These are phyloP conservation scores for Parthenolecanium corni DNA, from an alignment of 2,888 invertebrate genomes.

Conservation along the genomic window DNA sequence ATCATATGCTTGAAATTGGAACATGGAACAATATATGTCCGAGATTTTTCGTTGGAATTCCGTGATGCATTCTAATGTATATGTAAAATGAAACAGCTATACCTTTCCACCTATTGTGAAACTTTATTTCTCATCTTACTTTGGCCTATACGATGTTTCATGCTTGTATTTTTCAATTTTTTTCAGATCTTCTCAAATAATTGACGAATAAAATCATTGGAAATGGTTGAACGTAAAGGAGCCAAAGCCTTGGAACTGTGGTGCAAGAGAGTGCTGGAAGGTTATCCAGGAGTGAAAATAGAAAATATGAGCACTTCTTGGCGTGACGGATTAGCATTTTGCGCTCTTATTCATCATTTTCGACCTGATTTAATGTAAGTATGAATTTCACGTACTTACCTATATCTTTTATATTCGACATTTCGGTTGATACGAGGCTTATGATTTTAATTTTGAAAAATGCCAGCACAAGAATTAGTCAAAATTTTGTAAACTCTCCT, in stretches of 20 bases:
- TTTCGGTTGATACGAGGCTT: too few relatives aligned
- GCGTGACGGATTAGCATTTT: constrained; percentile 90
- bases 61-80: too few relatives aligned
- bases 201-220: not conserved
- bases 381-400: constrained; percentile 29
- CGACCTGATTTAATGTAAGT: constrained; percentile 93
- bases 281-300: constrained; percentile 79
- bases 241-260: constrained; percentile 85
- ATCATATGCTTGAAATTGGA: too few relatives aligned
- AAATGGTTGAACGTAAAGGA: constrained; percentile 70
- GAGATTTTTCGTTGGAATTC: too few relatives aligned
- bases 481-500: too few relatives aligned
- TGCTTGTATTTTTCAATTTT: not conserved
- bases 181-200: not conserved
- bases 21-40: too few relatives aligned
- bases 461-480: too few relatives aligned
- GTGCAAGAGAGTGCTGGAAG: constrained; percentile 80
- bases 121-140: too few relatives aligned
- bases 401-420: too few relatives aligned
- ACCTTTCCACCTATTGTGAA: too few relatives aligned
- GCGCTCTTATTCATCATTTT: constrained; percentile 91
- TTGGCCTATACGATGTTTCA: not conserved
- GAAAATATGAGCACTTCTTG: constrained; percentile 93
- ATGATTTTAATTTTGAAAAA: too few relatives aligned
- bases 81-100: too few relatives aligned